These are phyloP conservation scores for Caenorhabditis angaria DNA, from an alignment of 2,888 invertebrate genomes.

Conservation along the genomic window DNA sequence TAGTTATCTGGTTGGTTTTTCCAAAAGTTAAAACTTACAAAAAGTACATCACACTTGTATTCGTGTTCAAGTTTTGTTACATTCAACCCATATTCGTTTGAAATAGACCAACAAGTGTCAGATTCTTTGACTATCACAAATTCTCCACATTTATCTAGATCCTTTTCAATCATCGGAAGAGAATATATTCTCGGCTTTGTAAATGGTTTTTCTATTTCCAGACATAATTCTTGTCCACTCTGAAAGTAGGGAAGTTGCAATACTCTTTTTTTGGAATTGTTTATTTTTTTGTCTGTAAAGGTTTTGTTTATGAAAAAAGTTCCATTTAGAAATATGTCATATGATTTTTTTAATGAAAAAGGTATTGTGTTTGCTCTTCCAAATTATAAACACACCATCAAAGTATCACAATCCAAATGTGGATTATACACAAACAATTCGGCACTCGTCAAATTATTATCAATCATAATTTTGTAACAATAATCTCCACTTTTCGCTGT, in stretches of 20 bases:
- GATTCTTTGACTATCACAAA: conserved; percentile 5
- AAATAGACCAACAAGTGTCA: conserved; percentile 17
- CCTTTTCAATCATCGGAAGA: too few species aligned
- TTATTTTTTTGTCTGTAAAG: too few species aligned
- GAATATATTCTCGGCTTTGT: too few species aligned
- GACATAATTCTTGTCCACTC: too few species aligned
- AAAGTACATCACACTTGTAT: conserved; percentile 15
- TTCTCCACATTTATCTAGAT: background rate
- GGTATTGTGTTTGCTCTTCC: conserved; percentile 5
- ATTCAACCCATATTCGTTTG: conserved; percentile 16
- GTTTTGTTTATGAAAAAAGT: too few species aligned
- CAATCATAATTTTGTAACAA: conserved; percentile 19
- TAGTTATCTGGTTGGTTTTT: too few species aligned
- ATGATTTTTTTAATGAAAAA: too few species aligned
- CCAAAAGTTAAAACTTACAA: background rate
- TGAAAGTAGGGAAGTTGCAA: too few species aligned
- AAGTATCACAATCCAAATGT: conserved; percentile 9
- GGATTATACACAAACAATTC: conserved; percentile 15
- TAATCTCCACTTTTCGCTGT: conserved; percentile 7
- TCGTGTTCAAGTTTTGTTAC: conserved; percentile 1
- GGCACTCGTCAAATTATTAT: conserved; percentile 5
- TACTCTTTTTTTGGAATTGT: too few species aligned
- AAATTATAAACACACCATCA: conserved; percentile 2
- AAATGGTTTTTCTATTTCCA: too few species aligned
- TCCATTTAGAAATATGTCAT: too few species aligned